A percentile compares a stretch with the other conserved stretches of the same genome.
Evolutionary conservation across 2,113 vertebrate species (phyloP).

Genomic region (Grallaria varia): DNA sequence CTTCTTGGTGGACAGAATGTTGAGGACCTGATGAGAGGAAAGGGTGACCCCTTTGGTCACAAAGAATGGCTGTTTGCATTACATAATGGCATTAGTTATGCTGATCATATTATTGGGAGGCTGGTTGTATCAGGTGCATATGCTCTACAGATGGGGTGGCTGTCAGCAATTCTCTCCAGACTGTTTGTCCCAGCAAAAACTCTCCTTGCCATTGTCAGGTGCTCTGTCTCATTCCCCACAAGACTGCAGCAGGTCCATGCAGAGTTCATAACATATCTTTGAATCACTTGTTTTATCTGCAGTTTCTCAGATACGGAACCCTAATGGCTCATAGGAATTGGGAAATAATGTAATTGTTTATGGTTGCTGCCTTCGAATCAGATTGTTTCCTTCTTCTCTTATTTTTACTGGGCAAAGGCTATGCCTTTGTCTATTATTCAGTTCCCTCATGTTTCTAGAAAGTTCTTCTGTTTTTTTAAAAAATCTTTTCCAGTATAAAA

Average conservation of each 20-base stretch:
- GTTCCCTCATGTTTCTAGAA: background rate
- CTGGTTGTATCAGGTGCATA: background rate
- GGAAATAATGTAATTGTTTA: background rate
- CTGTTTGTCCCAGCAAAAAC: background rate
- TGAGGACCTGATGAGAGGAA: background rate
- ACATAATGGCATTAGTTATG: background rate
- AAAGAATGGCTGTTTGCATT: background rate
- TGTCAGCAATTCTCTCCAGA: background rate
- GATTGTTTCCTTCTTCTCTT: background rate
- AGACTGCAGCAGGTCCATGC: background rate
- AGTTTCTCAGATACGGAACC: background rate
- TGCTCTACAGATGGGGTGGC: background rate
- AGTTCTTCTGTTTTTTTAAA: background rate
- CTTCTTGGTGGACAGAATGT: background rate
- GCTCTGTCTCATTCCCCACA: background rate
- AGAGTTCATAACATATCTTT: background rate
- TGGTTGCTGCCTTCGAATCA: background rate
- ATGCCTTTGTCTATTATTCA: background rate
- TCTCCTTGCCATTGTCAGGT: background rate
- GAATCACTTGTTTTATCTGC: background rate
- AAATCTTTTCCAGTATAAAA: slow-evolving; percentile 87
- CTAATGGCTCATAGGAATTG: background rate
- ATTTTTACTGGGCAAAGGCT: background rate
- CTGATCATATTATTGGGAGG: background rate
- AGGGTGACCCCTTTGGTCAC: background rate